These are phyloP conservation scores for Fukomys damarensis DNA, from an alignment of 2,113 vertebrate species.

Conservation along the genomic window DNA sequence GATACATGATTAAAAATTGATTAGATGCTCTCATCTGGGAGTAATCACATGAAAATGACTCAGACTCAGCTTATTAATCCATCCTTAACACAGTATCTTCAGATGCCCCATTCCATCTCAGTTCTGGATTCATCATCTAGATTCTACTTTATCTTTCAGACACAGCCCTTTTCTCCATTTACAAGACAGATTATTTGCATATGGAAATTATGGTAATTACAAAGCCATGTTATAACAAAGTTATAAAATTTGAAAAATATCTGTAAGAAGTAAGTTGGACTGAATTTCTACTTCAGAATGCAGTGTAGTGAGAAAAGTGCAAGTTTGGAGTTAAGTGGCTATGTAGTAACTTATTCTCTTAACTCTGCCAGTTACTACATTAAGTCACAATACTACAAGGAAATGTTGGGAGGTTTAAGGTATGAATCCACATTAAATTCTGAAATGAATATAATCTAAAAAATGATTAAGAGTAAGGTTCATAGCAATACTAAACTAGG, in stretches of 20 bases:
- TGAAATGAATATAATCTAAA: conserved; percentile 4
- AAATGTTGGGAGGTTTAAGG: not conserved
- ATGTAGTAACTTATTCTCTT: not conserved
- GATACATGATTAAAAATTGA: not conserved
- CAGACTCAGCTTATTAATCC: not conserved
- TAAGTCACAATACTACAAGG: not conserved
- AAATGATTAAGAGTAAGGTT: not conserved
- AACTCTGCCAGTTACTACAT: not conserved
- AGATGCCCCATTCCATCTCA: not conserved
- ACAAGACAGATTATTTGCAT: not conserved
- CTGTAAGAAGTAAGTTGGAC: not conserved
- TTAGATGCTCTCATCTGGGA: not conserved
- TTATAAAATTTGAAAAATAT: conserved; percentile 25
- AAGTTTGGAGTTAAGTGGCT: not conserved
- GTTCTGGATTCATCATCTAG: not conserved
- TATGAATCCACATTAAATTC: conserved; percentile 20
- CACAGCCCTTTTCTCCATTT: not conserved
- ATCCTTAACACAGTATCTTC: not conserved
- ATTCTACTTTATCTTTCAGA: not conserved
- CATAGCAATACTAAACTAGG: not conserved
- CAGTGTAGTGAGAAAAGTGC: not conserved
- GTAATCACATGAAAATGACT: not conserved
- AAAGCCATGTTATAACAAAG: not conserved
- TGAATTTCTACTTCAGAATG: not conserved
- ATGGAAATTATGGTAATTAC: not conserved